Base-by-base conservation (phyloP, 2,797 vertebrate genomes). In the Myotis findleyi region DNA sequence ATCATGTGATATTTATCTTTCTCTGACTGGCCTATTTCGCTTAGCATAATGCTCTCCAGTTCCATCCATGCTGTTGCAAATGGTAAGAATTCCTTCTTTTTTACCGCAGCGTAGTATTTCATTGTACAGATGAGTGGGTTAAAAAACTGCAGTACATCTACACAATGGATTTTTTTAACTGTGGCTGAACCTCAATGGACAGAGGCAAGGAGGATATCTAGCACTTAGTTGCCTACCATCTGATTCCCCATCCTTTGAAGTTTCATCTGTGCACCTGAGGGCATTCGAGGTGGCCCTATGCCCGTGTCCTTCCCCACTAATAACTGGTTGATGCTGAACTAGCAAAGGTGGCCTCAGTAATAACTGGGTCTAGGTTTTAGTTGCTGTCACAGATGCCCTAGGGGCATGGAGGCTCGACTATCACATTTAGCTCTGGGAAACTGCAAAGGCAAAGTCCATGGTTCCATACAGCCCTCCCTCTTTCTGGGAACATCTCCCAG, bases 241-340 rank as follows among this genome's bases (percentile, higher is more conserved):
- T 73, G 73, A 87, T 87, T 84, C 57, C 30, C 14, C 25, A 14
- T 49, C 79, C 76, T 94, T 91, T 94, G 92, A 96, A 94, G 83
- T 72, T 92, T 64, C 92, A 36, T 75, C 47, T 95, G 53, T 66
- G n/a, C 14, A 76, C 79, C 59, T 64, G 33, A 8, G 53, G 85
- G 53, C 36, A 6, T 49, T 62, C 11, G 25, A 68, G 68, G 75
- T 76, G 76, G 75, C 87, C 95, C 80, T 25, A 14, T 85, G 69
- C 75, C 89, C 92, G 38, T 80, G 49, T 77, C 49, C 38, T 66
- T 80, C 95, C 64, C 89, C 41, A 11, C 36, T 88, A 72, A 30
- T 88, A 66, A 83, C 49, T 57, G 75, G 55, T 47, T 87, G 82
- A 27, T 81, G 49, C 47, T 68, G 1, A 53, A 41, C 41, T 4